A percentile compares a stretch with the other conserved stretches of the same genome.
Evolutionary conservation across 2,113 vertebrate genomes (phyloP).

Genomic region (Rhombomys opimus): DNA sequence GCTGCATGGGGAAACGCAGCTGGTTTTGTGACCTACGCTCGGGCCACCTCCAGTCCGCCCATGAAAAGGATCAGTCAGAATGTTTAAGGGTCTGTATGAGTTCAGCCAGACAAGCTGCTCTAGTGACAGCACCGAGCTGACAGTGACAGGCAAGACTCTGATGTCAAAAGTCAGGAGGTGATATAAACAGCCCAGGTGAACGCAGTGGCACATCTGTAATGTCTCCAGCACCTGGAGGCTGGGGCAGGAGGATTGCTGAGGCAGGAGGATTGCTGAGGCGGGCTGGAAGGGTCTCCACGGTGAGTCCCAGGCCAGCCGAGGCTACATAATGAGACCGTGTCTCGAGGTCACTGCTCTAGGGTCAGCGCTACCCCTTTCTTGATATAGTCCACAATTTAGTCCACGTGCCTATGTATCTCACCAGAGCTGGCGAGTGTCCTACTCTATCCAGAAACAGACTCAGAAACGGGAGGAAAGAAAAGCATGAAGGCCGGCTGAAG

Average conservation of each 20-base stretch:
- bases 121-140: neutral
- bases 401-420: neutral
- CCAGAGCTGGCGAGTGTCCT: neutral
- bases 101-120: constrained; percentile 26
- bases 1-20: constrained; percentile 18
- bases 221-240: neutral
- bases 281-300: neutral
- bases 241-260: neutral
- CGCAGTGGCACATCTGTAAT: neutral
- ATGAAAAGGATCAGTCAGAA: constrained; percentile 42
- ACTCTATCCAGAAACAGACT: neutral
- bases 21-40: constrained; percentile 10
- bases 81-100: constrained; percentile 45
- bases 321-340: neutral
- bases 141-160: neutral
- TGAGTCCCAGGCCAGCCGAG: neutral
- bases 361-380: neutral
- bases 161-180: neutral
- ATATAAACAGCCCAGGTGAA: neutral
- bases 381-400: neutral
- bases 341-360: neutral
- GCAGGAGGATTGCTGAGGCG: neutral
- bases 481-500: neutral
- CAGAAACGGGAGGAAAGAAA: neutral
- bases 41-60: neutral